These are phyloP conservation scores for Artemia sinica DNA, from an alignment of 2,888 invertebrate species.

Conservation along the genomic window DNA sequence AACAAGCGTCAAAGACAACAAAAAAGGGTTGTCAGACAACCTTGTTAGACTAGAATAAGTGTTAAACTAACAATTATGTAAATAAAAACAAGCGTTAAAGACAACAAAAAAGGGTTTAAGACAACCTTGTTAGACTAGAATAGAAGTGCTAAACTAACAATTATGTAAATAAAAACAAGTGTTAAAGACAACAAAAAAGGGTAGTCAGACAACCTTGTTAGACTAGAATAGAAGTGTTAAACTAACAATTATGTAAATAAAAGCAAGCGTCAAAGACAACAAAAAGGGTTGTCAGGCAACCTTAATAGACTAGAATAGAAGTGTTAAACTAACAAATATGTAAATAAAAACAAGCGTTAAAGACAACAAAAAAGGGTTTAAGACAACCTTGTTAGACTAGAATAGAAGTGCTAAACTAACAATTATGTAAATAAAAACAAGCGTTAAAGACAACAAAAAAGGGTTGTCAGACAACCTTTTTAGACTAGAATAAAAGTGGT, in stretches of 20 bases:
- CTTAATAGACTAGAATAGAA: conserved; percentile 14
- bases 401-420: conserved; percentile 23
- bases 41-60: conserved; percentile 13
- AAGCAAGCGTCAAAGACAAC: conserved; percentile 15
- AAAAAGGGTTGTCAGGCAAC: too few relatives aligned
- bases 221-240: conserved; percentile 25
- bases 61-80: too few relatives aligned
- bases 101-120: not conserved
- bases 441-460: conserved; percentile 11
- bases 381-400: not conserved
- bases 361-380: not conserved
- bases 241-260: conserved; percentile 17
- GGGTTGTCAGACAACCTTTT: too few relatives aligned
- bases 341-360: conserved; percentile 8
- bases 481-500: conserved; percentile 24
- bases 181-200: conserved; percentile 13
- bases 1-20: conserved; percentile 15
- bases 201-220: not conserved
- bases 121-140: not conserved
- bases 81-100: conserved; percentile 7
- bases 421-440: conserved; percentile 7
- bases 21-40: too few relatives aligned
- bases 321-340: conserved; percentile 27
- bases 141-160: conserved; percentile 27
- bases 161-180: conserved; percentile 2